Conservation (phyloP, 2,113 vertebrate genomes). For the Gallinago jamesoni region DNA sequence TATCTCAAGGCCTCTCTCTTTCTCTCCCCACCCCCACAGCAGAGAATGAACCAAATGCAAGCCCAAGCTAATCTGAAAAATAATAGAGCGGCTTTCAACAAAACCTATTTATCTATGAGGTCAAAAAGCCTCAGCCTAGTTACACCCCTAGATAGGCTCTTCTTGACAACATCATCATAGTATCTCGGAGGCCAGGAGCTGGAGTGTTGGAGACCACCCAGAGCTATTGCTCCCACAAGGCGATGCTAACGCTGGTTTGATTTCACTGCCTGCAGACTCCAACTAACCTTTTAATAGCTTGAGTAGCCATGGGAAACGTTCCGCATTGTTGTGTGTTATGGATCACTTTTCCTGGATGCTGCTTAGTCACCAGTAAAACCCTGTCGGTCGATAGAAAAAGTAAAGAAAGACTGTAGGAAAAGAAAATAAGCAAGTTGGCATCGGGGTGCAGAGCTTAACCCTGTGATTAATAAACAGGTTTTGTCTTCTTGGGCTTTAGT, state of each 20-base stretch:
- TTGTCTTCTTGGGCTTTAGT: not conserved
- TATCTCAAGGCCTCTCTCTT: not conserved
- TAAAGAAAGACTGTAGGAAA: not conserved
- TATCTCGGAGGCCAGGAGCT: not conserved
- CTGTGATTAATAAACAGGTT: not conserved
- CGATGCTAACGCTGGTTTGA: not conserved
- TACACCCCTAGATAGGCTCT: slow-evolving; percentile 12
- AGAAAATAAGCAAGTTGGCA: not conserved
- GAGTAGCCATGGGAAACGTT: not conserved
- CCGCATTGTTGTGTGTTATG: not conserved
- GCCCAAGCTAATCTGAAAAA: slow-evolving; percentile 62
- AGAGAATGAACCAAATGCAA: slow-evolving; percentile 38
- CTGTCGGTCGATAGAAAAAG: not conserved
- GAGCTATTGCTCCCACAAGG: slow-evolving; percentile 27
- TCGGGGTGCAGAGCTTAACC: not conserved
- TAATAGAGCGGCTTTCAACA: slow-evolving; percentile 58
- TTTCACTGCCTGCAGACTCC: slow-evolving; percentile 21
- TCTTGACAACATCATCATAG: slow-evolving; percentile 11
- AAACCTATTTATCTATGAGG: slow-evolving; percentile 60
- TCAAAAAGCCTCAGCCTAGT: slow-evolving; percentile 51
- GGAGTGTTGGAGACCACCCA: slow-evolving; percentile 55
- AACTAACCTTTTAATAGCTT: slow-evolving; percentile 13
- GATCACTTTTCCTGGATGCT: not conserved
- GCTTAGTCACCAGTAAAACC: not conserved
- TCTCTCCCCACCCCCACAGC: not conserved